Conservation (phyloP, 2,888 invertebrate species). For the Diaphora mendica region DNA sequence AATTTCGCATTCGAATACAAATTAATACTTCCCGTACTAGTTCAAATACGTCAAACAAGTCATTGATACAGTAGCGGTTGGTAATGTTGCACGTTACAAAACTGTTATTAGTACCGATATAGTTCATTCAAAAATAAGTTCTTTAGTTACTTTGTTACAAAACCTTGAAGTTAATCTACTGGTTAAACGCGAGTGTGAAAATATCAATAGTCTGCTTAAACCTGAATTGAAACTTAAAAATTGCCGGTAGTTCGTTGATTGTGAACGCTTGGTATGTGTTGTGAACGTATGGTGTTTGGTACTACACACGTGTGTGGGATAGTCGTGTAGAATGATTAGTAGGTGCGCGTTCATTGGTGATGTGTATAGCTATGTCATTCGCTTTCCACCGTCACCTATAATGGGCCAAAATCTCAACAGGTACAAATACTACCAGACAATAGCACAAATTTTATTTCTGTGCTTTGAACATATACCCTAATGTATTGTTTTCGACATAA, state of each 20-base stretch:
- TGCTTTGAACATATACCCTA: neutral
- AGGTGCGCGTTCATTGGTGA: neutral
- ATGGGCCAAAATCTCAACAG: neutral
- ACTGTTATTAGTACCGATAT: neutral
- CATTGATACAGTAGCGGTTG: constrained; percentile 14
- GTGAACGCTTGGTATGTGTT: neutral
- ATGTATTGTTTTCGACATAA: neutral
- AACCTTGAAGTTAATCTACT: neutral
- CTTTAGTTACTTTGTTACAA: neutral
- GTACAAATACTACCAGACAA: neutral
- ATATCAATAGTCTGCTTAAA: neutral
- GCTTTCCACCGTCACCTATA: neutral
- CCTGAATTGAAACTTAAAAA: neutral
- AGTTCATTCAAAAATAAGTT: neutral
- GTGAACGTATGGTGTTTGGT: neutral
- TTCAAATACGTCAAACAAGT: constrained; percentile 14
- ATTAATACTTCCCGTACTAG: constrained; percentile 16
- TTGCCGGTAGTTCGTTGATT: neutral
- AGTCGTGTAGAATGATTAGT: neutral
- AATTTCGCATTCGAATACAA: constrained; percentile 29
- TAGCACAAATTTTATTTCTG: neutral
- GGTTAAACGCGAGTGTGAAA: neutral
- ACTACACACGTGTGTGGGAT: neutral
- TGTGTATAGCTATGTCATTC: neutral
- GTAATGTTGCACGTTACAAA: neutral